Conservation (phyloP, 2,797 vertebrate species). For the Coracias cyanogaster region DNA sequence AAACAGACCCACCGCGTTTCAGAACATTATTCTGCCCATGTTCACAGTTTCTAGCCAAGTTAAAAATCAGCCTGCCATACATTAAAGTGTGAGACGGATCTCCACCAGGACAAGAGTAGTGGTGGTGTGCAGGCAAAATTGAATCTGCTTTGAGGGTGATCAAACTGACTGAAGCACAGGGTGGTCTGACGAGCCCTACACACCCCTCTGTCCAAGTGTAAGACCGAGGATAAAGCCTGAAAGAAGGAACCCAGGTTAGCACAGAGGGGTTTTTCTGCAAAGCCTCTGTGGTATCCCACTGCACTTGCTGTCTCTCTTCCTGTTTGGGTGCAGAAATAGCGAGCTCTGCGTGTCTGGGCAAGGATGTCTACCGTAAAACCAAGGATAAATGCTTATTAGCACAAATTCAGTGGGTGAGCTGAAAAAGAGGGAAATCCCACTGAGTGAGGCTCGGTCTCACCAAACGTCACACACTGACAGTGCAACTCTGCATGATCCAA, state of each 20-base stretch:
- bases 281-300: rapidly evolving
- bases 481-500: not conserved
- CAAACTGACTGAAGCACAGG: not conserved
- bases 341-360: not conserved
- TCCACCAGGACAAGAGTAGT: not conserved
- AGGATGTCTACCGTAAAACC: not conserved
- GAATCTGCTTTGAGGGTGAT: not conserved
- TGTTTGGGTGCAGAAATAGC: not conserved
- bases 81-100: not conserved
- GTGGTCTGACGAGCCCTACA: not conserved
- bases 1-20: not conserved
- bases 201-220: not conserved
- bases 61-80: not conserved
- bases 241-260: not conserved
- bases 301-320: not conserved
- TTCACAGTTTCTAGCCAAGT: not conserved
- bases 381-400: not conserved
- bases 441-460: not conserved
- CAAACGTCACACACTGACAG: not conserved
- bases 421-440: not conserved
- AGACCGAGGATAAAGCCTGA: not conserved
- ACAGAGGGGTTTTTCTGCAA: not conserved
- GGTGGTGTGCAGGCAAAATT: not conserved
- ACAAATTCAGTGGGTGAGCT: not conserved
- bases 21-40: not conserved